A percentile compares a stretch with the other conserved stretches of the same genome.
Conservation (phyloP, 2,797 vertebrate genomes). For the Tiaroga cobitis region DNA sequence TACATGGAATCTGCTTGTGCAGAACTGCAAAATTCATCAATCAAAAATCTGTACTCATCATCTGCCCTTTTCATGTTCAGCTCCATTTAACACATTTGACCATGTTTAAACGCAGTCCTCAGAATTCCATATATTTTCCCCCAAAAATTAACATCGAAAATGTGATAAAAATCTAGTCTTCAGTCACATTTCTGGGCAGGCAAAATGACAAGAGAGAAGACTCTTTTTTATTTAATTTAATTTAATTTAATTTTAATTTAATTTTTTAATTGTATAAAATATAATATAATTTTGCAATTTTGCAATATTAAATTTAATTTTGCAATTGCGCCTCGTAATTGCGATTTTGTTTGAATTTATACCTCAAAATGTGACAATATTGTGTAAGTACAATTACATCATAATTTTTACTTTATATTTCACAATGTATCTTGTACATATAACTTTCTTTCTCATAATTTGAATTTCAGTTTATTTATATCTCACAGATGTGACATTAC, state of each 20-base stretch:
- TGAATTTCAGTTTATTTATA: no score
- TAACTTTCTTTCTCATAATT: no score
- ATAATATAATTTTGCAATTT: no score
- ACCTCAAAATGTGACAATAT: background rate
- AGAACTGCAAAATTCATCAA: background rate
- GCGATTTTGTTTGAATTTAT: no score
- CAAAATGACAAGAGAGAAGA: background rate
- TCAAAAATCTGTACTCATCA: background rate
- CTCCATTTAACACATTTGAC: background rate
- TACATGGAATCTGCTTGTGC: background rate
- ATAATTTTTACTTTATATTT: background rate
- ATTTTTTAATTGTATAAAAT: no score
- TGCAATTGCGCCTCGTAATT: background rate
- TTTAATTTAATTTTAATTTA: no score
- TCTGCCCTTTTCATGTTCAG: background rate
- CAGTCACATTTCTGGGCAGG: background rate
- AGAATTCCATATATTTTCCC: background rate
- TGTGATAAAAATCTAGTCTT: background rate
- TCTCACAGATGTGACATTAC: no score
- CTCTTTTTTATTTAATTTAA: no score
- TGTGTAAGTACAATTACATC: background rate
- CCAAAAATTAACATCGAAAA: background rate
- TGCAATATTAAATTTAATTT: background rate
- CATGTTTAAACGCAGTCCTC: background rate
- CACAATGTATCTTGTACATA: background rate